Conservation (phyloP, 2,888 invertebrate genomes). For the Pteria penguin region DNA sequence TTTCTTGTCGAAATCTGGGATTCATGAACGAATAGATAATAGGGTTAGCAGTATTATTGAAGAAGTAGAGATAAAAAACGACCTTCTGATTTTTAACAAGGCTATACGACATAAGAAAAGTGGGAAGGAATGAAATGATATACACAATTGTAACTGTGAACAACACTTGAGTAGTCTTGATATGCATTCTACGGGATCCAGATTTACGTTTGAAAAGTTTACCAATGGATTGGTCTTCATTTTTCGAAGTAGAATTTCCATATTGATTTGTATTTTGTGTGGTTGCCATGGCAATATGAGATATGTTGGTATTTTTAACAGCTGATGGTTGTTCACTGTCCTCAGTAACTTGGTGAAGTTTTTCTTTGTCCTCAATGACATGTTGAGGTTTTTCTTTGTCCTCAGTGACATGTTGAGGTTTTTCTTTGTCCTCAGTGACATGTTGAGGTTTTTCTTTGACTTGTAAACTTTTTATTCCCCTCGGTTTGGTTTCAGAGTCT, state of each 20-base stretch:
- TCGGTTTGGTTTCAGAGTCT: neutral
- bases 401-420: neutral
- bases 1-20: conserved; percentile 57
- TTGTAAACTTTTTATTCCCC: neutral
- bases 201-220: neutral
- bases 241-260: neutral
- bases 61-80: conserved; percentile 67
- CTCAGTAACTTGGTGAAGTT: neutral
- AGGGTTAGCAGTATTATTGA: conserved; percentile 72
- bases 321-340: neutral
- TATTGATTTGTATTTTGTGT: neutral
- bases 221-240: neutral
- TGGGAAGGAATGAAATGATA: conserved; percentile 67
- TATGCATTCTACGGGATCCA: conserved; percentile 46
- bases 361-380: no score
- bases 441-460: neutral
- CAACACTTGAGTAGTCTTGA: conserved; percentile 69
- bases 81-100: conserved; percentile 53
- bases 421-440: neutral
- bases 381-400: no score
- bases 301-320: neutral
- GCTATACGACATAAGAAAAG: conserved; percentile 61
- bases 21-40: conserved; percentile 74
- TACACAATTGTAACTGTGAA: conserved; percentile 68
- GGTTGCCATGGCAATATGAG: neutral